Base-by-base conservation (phyloP, 1,140 invertebrate species). In the Pogonomyrmex barbatus region DNA sequence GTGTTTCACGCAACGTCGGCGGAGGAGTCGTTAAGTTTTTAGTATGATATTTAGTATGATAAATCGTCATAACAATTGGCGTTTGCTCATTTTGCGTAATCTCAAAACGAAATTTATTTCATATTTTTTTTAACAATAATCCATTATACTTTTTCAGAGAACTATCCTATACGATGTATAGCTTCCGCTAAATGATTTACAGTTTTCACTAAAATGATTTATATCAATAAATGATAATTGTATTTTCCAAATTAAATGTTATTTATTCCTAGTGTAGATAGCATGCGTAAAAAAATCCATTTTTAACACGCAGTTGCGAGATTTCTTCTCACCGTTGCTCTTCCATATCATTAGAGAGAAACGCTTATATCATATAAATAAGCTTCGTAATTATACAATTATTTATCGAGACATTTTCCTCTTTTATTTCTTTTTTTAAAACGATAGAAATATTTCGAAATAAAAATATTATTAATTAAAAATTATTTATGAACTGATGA, bases 1-100 rank as follows among this genome's bases (percentile, higher is more conserved):
- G 68, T 62, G 67, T 33, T 88, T 78, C 50, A 73, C 87, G 82
- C 67, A 73, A 88, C 50, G 71, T 60, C n/a, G 39, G 9, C 50
- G 10, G 30, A 14, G 17, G 9, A 39, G 17, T 2, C 33, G 39
- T 58, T 45, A 58, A 71, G 30, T 82, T n/a, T n/a, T n/a, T n/a
- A n/a, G n/a, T n/a, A n/a, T n/a, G n/a, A n/a, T 39, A 73, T 73
- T 70, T 8, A 56, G 30, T 39, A 14, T 17, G 30, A 73, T 73
- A 82, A 58, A 6, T 33, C 39, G n/a, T 39, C 10, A 36, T 45
- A 42, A 30, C 6, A 47, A 73, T 73, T 42, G 47, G 8, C 12
- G 30, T 2, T 77, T 78, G 30, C 4, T 30, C 10, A 39, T 70
- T 47, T 47, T 60, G 39, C 4, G 17, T 30, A 33, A 71, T 14